Base-by-base conservation (phyloP, 2,888 invertebrate genomes). In the Latrodectus hesperus region DNA sequence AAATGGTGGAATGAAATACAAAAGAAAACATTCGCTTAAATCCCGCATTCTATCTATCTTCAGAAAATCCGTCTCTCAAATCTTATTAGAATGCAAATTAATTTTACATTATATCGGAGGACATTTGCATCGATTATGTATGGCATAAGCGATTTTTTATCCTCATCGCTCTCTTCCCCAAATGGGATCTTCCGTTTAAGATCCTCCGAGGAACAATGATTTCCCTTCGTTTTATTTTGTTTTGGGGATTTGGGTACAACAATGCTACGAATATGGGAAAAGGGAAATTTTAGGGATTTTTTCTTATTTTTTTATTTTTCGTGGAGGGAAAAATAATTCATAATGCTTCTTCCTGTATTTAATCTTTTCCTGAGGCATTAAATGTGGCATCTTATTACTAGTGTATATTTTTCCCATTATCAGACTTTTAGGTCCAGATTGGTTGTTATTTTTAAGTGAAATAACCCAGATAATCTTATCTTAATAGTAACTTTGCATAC, bases 11-110 rank as follows among this genome's bases (percentile, higher is more conserved):
- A 60, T 60, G n/a, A 60, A 60, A 60, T 11, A 60, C 60, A 60
- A 16, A 60, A 60, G 12, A 60, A 60, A 60, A 60, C 60, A 60
- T 60, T 60, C 60, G 60, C 60, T 60, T 60, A 60, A n/a, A 12
- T 60, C 38, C 38, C 38, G 4, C 38, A 38, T 17, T 68, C 55
- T 70, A n/a, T 55, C 53, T 70, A 38, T 49, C 22, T 51, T 26
- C 26, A 64, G 68, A 65, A 73, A 81, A 52, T 64, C 65, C 64
- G 71, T 72, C 72, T 3, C 76, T 60, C 78, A 17, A 78, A 53
- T 52, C 84, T 84, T 78, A 84, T 84, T 84, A 84, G 78, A 84
- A 84, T 84, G 84, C 78, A 84, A 84, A 84, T 84, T 84, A 84
- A 84, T 84, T 78, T 84, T 78, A 73, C 77, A 73, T 84, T 78